These are phyloP conservation scores for Saccostrea echinata DNA, from an alignment of 1,140 invertebrate species.

Conservation along the genomic window DNA sequence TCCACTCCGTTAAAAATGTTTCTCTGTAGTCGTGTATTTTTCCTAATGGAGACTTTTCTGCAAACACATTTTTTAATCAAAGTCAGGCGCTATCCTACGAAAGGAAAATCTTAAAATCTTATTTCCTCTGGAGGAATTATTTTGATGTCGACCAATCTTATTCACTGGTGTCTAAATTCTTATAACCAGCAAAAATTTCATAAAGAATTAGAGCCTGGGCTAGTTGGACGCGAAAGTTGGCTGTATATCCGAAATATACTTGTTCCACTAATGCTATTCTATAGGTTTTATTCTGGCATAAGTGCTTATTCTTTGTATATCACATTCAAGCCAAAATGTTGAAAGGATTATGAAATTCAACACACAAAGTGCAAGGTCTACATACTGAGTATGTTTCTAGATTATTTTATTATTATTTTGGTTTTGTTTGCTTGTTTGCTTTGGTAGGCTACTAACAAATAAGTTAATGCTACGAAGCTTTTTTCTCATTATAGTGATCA, in stretches of 20 bases:
- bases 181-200: not conserved
- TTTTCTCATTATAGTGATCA: no score
- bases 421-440: no score
- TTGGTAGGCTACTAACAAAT: no score
- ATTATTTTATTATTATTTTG: no score
- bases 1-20: not conserved
- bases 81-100: not conserved
- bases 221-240: not conserved
- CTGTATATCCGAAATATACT: not conserved
- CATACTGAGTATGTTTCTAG: no score
- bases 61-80: slow-evolving; percentile 2
- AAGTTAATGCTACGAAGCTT: no score
- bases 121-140: not conserved
- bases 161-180: not conserved
- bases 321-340: not conserved
- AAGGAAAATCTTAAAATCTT: not conserved
- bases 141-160: not conserved
- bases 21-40: not conserved
- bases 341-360: not conserved
- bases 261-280: not conserved
- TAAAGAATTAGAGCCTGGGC: not conserved
- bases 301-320: not conserved
- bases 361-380: no score
- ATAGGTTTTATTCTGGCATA: not conserved
- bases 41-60: not conserved